These are phyloP conservation scores for Anthopleura xanthogrammica DNA, from an alignment of 92 coral and sea anemone genomes.

Conservation along the genomic window DNA sequence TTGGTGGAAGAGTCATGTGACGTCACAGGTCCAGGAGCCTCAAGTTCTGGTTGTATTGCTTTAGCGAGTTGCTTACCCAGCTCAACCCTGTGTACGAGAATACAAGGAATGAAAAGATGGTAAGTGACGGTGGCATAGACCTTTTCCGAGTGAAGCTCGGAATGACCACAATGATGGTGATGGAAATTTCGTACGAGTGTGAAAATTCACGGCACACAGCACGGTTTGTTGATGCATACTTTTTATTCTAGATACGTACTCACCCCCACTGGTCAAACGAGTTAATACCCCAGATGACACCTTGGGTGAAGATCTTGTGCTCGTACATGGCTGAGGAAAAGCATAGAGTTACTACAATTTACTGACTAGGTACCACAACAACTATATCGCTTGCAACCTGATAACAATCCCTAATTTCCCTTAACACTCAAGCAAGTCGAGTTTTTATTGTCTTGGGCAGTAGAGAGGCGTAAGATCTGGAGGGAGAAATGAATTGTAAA, in stretches of 20 bases:
- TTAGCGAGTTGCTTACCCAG: slow-evolving; percentile 95
- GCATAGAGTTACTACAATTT: background rate
- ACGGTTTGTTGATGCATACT: no score
- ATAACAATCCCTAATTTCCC: no score
- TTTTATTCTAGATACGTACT: slow-evolving; percentile 42
- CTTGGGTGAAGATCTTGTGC: slow-evolving; percentile 97
- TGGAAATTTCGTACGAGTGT: no score
- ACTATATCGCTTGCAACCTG: no score
- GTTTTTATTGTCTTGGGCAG: no score
- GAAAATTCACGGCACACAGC: no score
- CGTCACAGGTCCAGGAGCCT: slow-evolving; percentile 56
- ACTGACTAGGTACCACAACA: no score
- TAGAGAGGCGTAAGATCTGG: no score
- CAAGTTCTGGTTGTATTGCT: slow-evolving; percentile 90
- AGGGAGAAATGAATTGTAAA: no score
- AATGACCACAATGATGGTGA: no score
- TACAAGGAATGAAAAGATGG: background rate
- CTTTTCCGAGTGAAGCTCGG: no score
- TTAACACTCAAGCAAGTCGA: no score
- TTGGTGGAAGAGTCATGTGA: slow-evolving; percentile 96
- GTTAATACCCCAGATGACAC: slow-evolving; percentile 92
- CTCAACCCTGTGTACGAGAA: slow-evolving; percentile 60
- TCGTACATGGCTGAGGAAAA: slow-evolving; percentile 82
- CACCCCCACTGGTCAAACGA: slow-evolving; percentile 98
- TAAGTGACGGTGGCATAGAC: background rate